phyloP scores from a whole-genome alignment of 2,113 vertebrate genomes.

The Cyanistes caeruleus region DNA sequence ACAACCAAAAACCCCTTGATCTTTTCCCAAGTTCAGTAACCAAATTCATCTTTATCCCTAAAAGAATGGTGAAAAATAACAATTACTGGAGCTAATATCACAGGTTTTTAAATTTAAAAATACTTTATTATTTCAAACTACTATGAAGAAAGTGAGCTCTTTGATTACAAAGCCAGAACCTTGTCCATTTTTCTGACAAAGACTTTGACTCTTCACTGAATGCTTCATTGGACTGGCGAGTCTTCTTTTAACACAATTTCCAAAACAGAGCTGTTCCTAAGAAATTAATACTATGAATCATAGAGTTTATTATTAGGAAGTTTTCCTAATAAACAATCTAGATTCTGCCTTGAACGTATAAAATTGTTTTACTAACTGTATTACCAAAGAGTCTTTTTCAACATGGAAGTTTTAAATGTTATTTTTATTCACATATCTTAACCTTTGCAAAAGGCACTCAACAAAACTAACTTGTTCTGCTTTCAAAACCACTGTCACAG shows the following conservation, averaged over 20 bases:
- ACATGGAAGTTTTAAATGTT: neutral
- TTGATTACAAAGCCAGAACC: neutral
- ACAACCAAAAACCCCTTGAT: accelerated
- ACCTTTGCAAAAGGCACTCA: neutral
- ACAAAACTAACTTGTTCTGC: neutral
- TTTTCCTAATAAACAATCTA: neutral
- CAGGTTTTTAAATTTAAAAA: neutral
- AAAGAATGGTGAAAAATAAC: neutral
- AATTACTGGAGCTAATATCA: neutral
- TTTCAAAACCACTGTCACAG: neutral
- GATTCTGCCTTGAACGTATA: neutral
- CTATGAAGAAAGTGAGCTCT: neutral
- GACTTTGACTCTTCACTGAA: neutral
- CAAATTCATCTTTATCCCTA: neutral
- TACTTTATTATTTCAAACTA: neutral
- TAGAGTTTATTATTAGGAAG: neutral
- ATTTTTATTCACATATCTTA: neutral
- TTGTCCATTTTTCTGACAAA: neutral
- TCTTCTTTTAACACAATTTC: neutral
- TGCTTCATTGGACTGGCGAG: neutral
- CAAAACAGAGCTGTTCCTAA: neutral
- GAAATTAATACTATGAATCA: neutral
- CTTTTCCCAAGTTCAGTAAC: neutral
- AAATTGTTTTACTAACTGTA: neutral
- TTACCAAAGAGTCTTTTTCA: neutral